Base-by-base conservation (phyloP, 37 sponge, comb jelly and placozoan genomes). In the Agelas oroides region DNA sequence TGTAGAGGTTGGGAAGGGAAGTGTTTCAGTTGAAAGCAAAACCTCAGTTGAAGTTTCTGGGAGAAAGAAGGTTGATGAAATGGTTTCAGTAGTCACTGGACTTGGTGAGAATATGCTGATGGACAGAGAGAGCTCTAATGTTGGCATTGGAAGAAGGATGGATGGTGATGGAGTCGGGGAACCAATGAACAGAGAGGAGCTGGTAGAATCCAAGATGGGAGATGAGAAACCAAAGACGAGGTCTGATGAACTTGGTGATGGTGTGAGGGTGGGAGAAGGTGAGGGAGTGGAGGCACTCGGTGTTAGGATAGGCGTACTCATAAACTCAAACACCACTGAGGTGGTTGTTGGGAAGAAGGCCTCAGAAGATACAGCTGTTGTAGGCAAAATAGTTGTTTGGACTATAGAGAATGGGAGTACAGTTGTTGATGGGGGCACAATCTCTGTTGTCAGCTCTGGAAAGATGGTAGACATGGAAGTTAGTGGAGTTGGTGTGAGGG, bases 401-500 rank as follows among this genome's bases (percentile, higher is more conserved):
- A 3, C 3, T 12, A 8, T 12, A 8, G 46, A 46, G 46, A 8
- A 46, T 46, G 46, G 46, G 46, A 46, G 46, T 46, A 46, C 46
- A 46, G 46, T 46, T 46, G 46, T 46, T 46, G 3, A 3, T 46
- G 46, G 46, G 46, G 8, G 8, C 46, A 46, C 3, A 46, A 46
- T 8, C 3, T 46, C 46, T 46, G 46, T 46, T 46, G 46, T 46
- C 12, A 61, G 62, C 27, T 23, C n/a, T 13, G 27, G 62, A 61
- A 61, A 27, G n/a, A 25, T 11, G 62, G 14, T 3, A 61, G 71
- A 32, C 24, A 25, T 23, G 53, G 71, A 81, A 5, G 71, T 21
- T 15, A 76, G 5, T 57, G 77, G 61, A 76, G 77, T 46, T 55
- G 61, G 61, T 15, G 56, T 55, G 57, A 59, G 12, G 56, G 17